Base-by-base conservation (phyloP, 2,113 vertebrate species). In the Hiodon alosoides region DNA sequence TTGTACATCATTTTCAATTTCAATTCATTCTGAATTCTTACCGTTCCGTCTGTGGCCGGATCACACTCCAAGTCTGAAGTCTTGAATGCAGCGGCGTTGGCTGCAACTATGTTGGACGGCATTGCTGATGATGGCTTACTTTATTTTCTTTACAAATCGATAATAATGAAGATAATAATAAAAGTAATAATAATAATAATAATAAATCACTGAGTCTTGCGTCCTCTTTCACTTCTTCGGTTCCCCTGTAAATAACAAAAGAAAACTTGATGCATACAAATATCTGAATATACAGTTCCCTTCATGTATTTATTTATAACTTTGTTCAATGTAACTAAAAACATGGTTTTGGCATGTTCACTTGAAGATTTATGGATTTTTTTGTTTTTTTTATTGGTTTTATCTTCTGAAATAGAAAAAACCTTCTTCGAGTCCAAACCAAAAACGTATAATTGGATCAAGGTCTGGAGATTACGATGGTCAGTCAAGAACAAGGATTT, bases 61-160 rank as follows among this genome's bases (percentile, higher is more conserved):
- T 86, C 87, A 3, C 83, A 68, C 59, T 72, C 81, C 73, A 80
- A 85, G 83, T 89, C 87, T 6, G 89, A 79, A 79, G 78, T 79
- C 85, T 89, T 91, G 85, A 89, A 86, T 68, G 81, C 74, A 78
- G 81, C 69, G 78, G 83, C 53, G 80, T 85, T 83, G 85, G 88
- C 81, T 79, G 83, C 89, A 81, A 80, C 81, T 7, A 71, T 31
- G 83, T 92, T 94, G 92, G 94, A 94, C 81, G 93, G 94, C 94
- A 95, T 95, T 61, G 72, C 86, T 80, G 79, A 82, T 72, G 78
- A 51, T 46, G 76, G 73, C 62, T 62, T 77, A 79, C 67, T 59
- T 58, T 61, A 67, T 16, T 61, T 59, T 52, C 17, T 10, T 71
- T 16, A 71, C 76, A 75, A 77, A 79, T 65, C 50, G 71, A 80